Conservation (phyloP, 2,113 vertebrate species). For the Lamprotornis superbus region DNA sequence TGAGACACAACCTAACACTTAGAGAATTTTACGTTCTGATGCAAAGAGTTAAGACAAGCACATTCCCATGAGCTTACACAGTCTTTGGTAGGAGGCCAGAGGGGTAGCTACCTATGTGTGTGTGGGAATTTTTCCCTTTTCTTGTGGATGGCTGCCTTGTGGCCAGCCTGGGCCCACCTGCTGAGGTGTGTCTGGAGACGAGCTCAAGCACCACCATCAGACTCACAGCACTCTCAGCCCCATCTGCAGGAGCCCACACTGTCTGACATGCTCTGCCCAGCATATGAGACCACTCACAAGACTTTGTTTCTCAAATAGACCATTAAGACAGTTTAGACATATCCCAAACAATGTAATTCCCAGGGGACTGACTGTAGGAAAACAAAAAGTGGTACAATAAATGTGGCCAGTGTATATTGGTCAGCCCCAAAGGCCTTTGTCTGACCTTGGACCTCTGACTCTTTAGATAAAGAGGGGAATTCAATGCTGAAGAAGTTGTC, state of each 20-base stretch:
- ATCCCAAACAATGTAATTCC: neutral
- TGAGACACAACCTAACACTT: neutral
- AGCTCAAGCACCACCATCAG: neutral
- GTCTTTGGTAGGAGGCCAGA: neutral
- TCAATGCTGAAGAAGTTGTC: neutral
- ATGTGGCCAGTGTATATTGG: neutral
- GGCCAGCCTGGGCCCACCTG: neutral
- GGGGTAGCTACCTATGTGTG: neutral
- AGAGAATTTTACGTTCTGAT: neutral
- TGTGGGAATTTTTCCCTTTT: neutral
- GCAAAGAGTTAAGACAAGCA: neutral
- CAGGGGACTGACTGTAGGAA: neutral
- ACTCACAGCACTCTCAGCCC: neutral
- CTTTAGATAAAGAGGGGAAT: neutral
- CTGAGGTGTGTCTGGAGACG: fast-evolving
- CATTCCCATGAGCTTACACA: neutral
- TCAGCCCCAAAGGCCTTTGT: neutral
- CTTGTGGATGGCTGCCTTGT: neutral
- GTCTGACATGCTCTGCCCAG: neutral
- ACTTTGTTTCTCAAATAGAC: neutral
- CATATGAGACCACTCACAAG: neutral
- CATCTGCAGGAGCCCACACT: neutral
- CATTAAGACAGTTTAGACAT: neutral
- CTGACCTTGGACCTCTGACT: neutral
- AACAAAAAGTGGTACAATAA: neutral